phyloP scores from a whole-genome alignment of 2,113 vertebrate species.

The Laticauda colubrina region DNA sequence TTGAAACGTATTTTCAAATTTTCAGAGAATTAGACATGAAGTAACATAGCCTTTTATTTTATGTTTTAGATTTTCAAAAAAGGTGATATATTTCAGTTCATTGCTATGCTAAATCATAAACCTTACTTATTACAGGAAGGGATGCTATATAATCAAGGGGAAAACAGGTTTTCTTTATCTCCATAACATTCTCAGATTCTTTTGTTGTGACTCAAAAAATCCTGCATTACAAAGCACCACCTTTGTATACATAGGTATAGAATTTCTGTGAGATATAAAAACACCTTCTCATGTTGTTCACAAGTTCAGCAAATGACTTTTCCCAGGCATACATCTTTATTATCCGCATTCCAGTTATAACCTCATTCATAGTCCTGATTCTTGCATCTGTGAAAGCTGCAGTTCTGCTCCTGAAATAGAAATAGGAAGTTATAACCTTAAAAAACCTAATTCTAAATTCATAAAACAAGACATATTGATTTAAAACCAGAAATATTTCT shows the following conservation, averaged over 20 bases:
- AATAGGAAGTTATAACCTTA: constrained; percentile 12
- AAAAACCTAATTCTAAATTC: not conserved
- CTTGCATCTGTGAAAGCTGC: constrained; percentile 84
- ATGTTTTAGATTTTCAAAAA: not conserved
- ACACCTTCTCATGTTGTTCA: constrained; percentile 84
- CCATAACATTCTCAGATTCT: not conserved
- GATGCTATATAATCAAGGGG: not conserved
- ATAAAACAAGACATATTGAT: not conserved
- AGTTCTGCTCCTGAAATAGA: constrained; percentile 78
- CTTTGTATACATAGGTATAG: not conserved
- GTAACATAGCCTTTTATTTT: not conserved
- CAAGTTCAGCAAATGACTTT: constrained; percentile 84
- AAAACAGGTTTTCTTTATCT: not conserved
- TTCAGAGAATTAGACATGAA: not conserved
- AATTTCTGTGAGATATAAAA: constrained; percentile 23
- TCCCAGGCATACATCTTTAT: constrained; percentile 99
- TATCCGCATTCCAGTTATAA: constrained; percentile 92
- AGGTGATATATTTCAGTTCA: not conserved
- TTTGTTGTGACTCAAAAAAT: not conserved
- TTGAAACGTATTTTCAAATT: not conserved
- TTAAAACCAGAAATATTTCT: too few species aligned
- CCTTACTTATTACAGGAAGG: not conserved
- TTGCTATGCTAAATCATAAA: not conserved
- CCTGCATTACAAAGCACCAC: not conserved
- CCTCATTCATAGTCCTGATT: constrained; percentile 96